These are phyloP conservation scores for Simalia tracyae DNA, from an alignment of 2,797 vertebrate genomes.

Conservation along the genomic window DNA sequence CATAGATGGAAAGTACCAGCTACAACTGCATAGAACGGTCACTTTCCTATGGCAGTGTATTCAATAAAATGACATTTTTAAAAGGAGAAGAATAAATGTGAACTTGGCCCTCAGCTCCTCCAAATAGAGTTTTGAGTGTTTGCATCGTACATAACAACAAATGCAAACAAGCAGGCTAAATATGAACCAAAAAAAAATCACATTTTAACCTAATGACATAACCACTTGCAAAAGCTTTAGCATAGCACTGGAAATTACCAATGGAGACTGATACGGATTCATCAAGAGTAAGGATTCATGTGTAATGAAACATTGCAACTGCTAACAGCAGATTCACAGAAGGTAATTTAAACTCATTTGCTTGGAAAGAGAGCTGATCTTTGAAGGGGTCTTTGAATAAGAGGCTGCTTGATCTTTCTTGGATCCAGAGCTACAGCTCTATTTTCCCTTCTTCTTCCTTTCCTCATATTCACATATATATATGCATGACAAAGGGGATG, in stretches of 20 bases:
- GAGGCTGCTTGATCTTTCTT: slow-evolving; percentile 76
- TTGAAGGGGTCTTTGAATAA: slow-evolving; percentile 81
- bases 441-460: slow-evolving; percentile 34
- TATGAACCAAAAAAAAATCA: slow-evolving; percentile 60
- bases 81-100: slow-evolving; percentile 6
- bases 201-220: slow-evolving; percentile 72
- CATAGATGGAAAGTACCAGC: neutral
- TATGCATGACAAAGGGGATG: slow-evolving; percentile 65
- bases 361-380: slow-evolving; percentile 79
- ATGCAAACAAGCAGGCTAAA: slow-evolving; percentile 68
- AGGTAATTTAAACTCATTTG: slow-evolving; percentile 82
- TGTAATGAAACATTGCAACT: slow-evolving; percentile 80
- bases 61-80: slow-evolving; percentile 1
- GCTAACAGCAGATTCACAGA: slow-evolving; percentile 75
- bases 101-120: slow-evolving; percentile 49
- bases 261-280: slow-evolving; percentile 70
- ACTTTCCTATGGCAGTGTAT: neutral
- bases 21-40: neutral
- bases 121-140: slow-evolving; percentile 27
- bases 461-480: slow-evolving; percentile 41
- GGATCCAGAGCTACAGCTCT: slow-evolving; percentile 73
- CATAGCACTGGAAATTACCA: slow-evolving; percentile 70
- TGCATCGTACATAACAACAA: slow-evolving; percentile 61
- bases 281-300: slow-evolving; percentile 72
- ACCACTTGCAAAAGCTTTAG: slow-evolving; percentile 73